phyloP scores from a whole-genome alignment of 2,888 invertebrate genomes.

The Chironomus tentans region DNA sequence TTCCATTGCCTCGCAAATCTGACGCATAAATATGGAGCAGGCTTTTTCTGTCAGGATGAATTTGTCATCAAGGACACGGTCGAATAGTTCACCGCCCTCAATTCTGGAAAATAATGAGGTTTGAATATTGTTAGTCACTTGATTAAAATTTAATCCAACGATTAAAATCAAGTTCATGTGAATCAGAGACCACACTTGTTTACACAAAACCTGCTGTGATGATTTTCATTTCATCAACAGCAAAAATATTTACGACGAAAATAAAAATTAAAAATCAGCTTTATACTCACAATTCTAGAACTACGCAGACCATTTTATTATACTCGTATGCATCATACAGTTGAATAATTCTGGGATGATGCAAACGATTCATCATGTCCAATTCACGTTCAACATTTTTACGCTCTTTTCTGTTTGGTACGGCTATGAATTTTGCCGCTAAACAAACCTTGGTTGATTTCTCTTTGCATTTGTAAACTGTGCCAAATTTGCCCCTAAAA shows the following conservation, averaged over 20 bases:
- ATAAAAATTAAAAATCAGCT: no score
- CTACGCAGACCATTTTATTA: constrained; percentile 89
- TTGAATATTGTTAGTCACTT: no score
- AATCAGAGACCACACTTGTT: no score
- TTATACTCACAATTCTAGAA: constrained; percentile 88
- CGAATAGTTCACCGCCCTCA: constrained; percentile 96
- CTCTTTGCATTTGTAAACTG: constrained; percentile 87
- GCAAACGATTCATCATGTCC: constrained; percentile 89
- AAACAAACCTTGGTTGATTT: constrained; percentile 67
- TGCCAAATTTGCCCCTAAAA: constrained; percentile 92
- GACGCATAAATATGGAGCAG: constrained; percentile 93
- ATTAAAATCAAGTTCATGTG: no score
- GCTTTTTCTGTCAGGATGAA: constrained; percentile 94
- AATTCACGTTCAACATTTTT: constrained; percentile 91
- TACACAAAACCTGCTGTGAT: no score
- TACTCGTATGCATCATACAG: constrained; percentile 95
- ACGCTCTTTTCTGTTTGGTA: constrained; percentile 75
- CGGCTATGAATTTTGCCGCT: constrained; percentile 89
- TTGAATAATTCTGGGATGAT: constrained; percentile 93
- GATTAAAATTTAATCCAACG: background rate
- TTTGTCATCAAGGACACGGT: constrained; percentile 96
- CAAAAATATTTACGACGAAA: no score
- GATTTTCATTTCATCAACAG: background rate
- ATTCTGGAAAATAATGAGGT: constrained; percentile 57
- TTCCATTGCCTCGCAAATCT: constrained; percentile 95